Evolutionary conservation across 1,140 invertebrate species (phyloP), one percentile per base, ranked within the genome.

Genomic region (Dryas iulia): DNA sequence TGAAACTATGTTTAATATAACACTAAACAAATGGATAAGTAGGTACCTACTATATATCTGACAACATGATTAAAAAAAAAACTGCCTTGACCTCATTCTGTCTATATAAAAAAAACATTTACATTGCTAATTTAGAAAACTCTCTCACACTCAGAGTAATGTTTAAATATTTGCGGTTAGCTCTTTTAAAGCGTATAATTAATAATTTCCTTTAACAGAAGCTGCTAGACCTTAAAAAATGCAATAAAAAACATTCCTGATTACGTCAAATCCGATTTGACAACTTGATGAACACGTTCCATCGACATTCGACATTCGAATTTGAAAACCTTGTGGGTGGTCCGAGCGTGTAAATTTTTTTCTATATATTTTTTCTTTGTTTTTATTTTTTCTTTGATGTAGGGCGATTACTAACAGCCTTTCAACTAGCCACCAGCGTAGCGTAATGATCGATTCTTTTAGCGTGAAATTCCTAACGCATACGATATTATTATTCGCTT

Each of bases 231-330:
- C 62, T 39, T 67, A 77, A 72, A 83, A 82, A 89, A 85, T 83
- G 52, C 62, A 79, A 85, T 88, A 88, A 81, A 75, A 77, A 69
- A 69, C 71, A 74, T 82, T 47, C 76, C 78, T 81, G 82, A 87
- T 87, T 87, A 88, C 82, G 89, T 91, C 89, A 86, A 89, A 89
- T 70, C 79, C 80, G 75, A 89, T 91, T 91, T 89, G 87, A 89
- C 89, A 91, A 86, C 72, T 89, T 87, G 86, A 89, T 89, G 89
- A 89, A 89, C 86, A 87, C 85, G 83, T 79, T 81, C 79, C 71
- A 82, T 86, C 84, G 81, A 47, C 39, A 47, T 47, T 47, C 39
- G 39, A 87, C 81, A 79, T 84, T 86, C 59, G 79, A 82, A 79
- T 85, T 84, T 87, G 83, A 87, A 78, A 81, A 76, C 84, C 71